A percentile compares a stretch with the other conserved stretches of the same genome.
Conservation (phyloP, 2,888 invertebrate species). For the Rhyacophila evoluta region DNA sequence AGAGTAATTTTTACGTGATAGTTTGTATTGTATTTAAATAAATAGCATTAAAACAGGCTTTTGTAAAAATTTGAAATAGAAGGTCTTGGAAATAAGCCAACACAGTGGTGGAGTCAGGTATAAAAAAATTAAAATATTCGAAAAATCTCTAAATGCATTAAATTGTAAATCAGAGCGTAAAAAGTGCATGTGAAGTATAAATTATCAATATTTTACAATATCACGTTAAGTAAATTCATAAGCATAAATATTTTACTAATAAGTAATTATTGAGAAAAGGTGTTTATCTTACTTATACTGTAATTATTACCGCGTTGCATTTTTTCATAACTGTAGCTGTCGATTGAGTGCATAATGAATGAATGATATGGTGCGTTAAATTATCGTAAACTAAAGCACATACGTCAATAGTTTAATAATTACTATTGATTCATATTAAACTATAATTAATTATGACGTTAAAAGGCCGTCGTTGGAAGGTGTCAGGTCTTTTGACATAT, state of each 20-base stretch:
- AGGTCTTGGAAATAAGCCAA: too few species aligned
- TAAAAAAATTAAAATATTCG: background rate
- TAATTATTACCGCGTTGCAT: background rate
- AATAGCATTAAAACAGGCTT: too few species aligned
- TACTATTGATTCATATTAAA: too few species aligned
- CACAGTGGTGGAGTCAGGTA: too few species aligned
- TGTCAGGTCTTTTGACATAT: too few species aligned
- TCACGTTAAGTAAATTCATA: background rate
- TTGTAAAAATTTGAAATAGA: too few species aligned
- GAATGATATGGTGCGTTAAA: background rate
- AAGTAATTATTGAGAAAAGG: background rate
- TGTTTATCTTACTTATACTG: background rate
- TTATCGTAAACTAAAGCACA: too few species aligned
- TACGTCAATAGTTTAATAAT: too few species aligned
- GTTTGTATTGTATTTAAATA: too few species aligned
- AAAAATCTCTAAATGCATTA: background rate
- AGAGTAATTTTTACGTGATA: too few species aligned
- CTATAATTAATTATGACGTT: too few species aligned
- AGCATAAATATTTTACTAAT: background rate
- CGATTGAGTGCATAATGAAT: background rate
- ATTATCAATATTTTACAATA: background rate
- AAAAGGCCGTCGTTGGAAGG: too few species aligned
- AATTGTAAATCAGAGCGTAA: background rate
- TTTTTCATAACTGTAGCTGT: background rate
- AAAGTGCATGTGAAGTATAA: background rate